Evolutionary conservation across 2,888 invertebrate genomes (phyloP).

Genomic region (Andrena minutula): DNA sequence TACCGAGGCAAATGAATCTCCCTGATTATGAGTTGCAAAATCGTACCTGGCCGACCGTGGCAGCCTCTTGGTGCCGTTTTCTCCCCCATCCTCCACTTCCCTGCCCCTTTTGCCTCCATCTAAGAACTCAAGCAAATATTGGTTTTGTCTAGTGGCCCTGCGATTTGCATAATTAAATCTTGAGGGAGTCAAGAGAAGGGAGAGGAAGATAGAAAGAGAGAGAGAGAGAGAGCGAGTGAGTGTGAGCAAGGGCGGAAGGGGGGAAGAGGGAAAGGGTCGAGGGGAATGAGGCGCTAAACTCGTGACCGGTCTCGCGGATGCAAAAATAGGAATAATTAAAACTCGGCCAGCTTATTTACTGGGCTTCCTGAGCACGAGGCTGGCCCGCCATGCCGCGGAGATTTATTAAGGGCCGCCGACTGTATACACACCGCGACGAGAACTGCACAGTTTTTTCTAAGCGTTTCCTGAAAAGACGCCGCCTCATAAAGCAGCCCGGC

Average conservation of each 20-base stretch:
- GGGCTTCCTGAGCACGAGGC: conserved; percentile 63
- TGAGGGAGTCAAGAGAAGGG: conserved; percentile 50
- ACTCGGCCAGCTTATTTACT: conserved; percentile 80
- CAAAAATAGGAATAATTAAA: conserved; percentile 82
- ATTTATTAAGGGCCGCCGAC: conserved; percentile 76
- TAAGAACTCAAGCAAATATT: conserved; percentile 81
- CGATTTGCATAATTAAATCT: conserved; percentile 84
- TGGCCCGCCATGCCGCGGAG: conserved; percentile 47
- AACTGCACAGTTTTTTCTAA: conserved; percentile 60
- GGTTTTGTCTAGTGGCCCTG: conserved; percentile 80
- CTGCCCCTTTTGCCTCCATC: conserved; percentile 57
- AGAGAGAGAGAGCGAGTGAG: conserved; percentile 41
- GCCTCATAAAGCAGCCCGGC: conserved; percentile 58
- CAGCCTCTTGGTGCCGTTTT: conserved; percentile 42
- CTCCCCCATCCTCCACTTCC: conserved; percentile 33
- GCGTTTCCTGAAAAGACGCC: conserved; percentile 65
- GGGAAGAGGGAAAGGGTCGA: conserved; percentile 26
- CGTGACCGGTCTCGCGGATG: conserved; percentile 65
- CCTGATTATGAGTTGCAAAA: conserved; percentile 78
- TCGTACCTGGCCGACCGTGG: conserved; percentile 60
- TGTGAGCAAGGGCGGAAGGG: conserved; percentile 16
- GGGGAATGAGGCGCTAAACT: conserved; percentile 49
- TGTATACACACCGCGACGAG: conserved; percentile 55
- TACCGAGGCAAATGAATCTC: conserved; percentile 77
- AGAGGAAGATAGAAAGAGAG: conserved; percentile 12